These are phyloP conservation scores for Anthoptus insignis DNA, from an alignment of 2,888 invertebrate species.

Conservation along the genomic window DNA sequence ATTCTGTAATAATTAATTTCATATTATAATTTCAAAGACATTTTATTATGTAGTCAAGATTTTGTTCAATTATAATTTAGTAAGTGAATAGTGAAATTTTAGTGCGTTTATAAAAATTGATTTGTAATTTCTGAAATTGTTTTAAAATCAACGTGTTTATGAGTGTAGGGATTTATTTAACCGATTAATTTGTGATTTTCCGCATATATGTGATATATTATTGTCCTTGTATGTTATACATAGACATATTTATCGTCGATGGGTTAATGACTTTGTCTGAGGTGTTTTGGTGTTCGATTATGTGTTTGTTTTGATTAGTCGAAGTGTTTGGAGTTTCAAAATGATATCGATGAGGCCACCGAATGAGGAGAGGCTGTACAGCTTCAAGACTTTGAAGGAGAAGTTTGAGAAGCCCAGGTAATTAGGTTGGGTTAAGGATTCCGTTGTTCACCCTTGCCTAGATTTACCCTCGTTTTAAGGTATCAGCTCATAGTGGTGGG, in stretches of 20 bases:
- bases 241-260: background rate
- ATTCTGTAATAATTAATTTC: too few species aligned
- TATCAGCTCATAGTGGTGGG: too few species aligned
- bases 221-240: background rate
- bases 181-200: background rate
- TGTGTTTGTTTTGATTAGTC: slow-evolving; percentile 28
- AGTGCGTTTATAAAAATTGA: background rate
- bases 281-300: slow-evolving; percentile 36
- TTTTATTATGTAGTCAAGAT: too few species aligned
- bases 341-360: slow-evolving; percentile 70
- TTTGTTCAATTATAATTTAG: background rate
- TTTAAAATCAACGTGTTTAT: background rate
- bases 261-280: slow-evolving; percentile 45
- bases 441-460: too few species aligned
- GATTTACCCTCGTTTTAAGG: too few species aligned
- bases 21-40: too few species aligned
- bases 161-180: background rate
- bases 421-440: slow-evolving; percentile 44
- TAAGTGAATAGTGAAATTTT: slow-evolving; percentile 1
- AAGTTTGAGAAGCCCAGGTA: slow-evolving; percentile 79
- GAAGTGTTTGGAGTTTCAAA: slow-evolving; percentile 48
- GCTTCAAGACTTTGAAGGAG: slow-evolving; percentile 75
- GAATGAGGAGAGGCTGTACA: slow-evolving; percentile 71
- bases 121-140: background rate
- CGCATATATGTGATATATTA: background rate